Evolutionary conservation across 2,888 invertebrate species (phyloP), one percentile per base, ranked within the genome.

Genomic region (Phaonia tiefii): DNA sequence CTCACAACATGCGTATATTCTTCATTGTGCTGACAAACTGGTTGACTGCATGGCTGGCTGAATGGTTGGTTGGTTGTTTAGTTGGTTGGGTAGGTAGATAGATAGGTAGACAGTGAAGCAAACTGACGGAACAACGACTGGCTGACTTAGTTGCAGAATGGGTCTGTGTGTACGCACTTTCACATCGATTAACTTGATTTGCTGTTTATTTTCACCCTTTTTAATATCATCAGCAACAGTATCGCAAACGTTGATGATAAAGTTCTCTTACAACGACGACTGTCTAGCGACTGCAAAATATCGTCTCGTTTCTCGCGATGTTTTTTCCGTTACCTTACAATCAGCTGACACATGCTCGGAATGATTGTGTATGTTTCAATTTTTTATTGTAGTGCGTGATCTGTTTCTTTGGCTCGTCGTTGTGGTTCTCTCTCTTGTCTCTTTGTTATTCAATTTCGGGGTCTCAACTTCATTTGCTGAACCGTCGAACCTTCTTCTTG

Each of bases 71-170:
- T 22, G 65, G 25, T 44, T 44, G 15, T 11, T 22, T 46, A 25
- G 15, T 31, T 37, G 1, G 5, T 4, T 54, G 5, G 7, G 5
- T 20, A 8, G 37, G 39, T 39, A 37, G 60, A 31, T 37, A 17
- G 39, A 15, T 39, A 65, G 54, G 49, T 66, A 63, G 71, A 65
- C 74, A 70, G 73, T 78, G 70, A 44, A 63, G 7, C 15, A 46
- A 25, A 13, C 15, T 17, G 25, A 46, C n/a, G 25, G 46, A 58
- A 58, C 46, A 26, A 15, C 37, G 42, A 15, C 25, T 49, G 39
- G 72, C 67, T 73, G 80, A 78, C 79, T 80, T 79, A 56, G 69
- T 70, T 17, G 63, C 20, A 11, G 63, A 63, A 22, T 39, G 20
- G 5, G 54, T 39, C 39, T 39, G 42, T 66, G 17, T 17, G n/a